These are phyloP conservation scores for Loripinus fragilis DNA, from an alignment of 2,888 invertebrate species.

Conservation along the genomic window DNA sequence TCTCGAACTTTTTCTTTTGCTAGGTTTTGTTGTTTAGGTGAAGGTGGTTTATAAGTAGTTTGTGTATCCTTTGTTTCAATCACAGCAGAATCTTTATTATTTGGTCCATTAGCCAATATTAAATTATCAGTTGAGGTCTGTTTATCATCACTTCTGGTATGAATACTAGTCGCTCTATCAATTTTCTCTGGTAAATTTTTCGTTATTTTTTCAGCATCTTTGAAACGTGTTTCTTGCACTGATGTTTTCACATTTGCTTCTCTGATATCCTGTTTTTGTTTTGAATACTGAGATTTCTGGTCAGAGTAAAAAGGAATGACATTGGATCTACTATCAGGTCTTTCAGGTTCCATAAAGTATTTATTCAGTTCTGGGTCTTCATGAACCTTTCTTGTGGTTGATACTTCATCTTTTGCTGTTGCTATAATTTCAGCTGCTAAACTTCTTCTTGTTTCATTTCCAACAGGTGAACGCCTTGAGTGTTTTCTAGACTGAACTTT, in stretches of 20 bases:
- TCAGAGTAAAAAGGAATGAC: slow-evolving; percentile 49
- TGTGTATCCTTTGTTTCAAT: neutral
- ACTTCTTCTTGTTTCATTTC: slow-evolving; percentile 26
- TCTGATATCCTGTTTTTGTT: slow-evolving; percentile 42
- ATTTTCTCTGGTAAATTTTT: neutral
- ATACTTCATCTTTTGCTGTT: slow-evolving; percentile 24
- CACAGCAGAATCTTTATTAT: neutral
- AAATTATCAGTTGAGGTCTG: slow-evolving; percentile 10
- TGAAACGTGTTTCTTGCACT: slow-evolving; percentile 38
- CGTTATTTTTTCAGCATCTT: neutral
- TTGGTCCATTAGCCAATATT: neutral
- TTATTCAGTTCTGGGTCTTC: slow-evolving; percentile 37
- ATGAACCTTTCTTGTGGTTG: slow-evolving; percentile 21
- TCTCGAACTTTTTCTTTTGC: slow-evolving; percentile 30
- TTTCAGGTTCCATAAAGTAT: slow-evolving; percentile 55
- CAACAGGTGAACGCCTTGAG: slow-evolving; percentile 24
- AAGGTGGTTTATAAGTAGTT: neutral
- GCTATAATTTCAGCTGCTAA: neutral
- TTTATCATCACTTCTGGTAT: neutral
- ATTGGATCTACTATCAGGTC: slow-evolving; percentile 38
- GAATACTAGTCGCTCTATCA: neutral
- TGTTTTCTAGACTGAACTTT: neutral
- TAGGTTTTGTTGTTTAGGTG: neutral
- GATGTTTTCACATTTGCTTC: slow-evolving; percentile 45
- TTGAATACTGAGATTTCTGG: slow-evolving; percentile 36